phyloP scores from a whole-genome alignment of 2,113 vertebrate species.

The Epinephelus fuscoguttatus region DNA sequence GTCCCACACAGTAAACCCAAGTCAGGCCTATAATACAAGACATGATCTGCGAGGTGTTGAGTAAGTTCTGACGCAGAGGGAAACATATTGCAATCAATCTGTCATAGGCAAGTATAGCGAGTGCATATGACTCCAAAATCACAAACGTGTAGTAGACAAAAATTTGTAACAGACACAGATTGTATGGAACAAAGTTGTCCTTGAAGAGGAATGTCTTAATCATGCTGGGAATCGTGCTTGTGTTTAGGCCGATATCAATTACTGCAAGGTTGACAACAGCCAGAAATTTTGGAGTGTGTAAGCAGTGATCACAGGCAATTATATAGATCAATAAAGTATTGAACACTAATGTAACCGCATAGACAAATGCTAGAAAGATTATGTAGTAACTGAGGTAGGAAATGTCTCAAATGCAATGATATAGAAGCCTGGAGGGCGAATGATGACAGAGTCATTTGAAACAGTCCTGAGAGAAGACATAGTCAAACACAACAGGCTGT shows the following conservation, averaged over 20 bases:
- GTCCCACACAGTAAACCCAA: constrained; percentile 43
- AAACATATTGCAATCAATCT: constrained; percentile 79
- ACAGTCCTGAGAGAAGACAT: too few relatives aligned
- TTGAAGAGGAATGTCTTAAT: constrained; percentile 71
- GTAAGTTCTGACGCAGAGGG: constrained; percentile 69
- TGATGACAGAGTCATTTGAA: too few relatives aligned
- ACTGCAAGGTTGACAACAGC: too few relatives aligned
- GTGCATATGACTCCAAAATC: constrained; percentile 68
- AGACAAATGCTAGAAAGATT: too few relatives aligned
- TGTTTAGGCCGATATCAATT: constrained; percentile 56
- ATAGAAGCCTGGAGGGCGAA: too few relatives aligned
- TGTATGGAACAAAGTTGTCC: constrained; percentile 74
- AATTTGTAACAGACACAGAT: constrained; percentile 76
- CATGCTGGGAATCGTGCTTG: constrained; percentile 76
- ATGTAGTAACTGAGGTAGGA: too few relatives aligned
- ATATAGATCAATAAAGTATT: too few relatives aligned
- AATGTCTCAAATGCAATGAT: too few relatives aligned
- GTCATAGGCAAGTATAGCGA: constrained; percentile 79
- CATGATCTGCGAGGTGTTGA: constrained; percentile 76
- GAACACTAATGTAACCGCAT: too few relatives aligned
- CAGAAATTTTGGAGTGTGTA: too few relatives aligned
- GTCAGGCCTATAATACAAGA: constrained; percentile 50
- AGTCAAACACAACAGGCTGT: too few relatives aligned
- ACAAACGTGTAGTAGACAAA: constrained; percentile 58
- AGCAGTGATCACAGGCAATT: too few relatives aligned